Evolutionary conservation across 2,797 vertebrate species (phyloP), one percentile per base, ranked within the genome.

Genomic region (Enteromius treurensis): DNA sequence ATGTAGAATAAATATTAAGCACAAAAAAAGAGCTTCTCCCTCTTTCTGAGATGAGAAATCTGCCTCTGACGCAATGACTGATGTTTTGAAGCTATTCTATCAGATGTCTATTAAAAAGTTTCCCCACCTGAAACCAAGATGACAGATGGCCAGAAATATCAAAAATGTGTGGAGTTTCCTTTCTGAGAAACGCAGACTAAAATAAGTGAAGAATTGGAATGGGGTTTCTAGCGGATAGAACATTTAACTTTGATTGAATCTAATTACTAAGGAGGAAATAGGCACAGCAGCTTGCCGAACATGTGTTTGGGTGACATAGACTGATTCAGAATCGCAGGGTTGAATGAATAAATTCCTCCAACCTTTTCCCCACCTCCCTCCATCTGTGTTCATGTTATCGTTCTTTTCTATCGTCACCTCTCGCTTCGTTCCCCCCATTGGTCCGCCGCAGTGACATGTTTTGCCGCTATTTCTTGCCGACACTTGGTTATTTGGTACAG

Each of bases 401-500:
- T 77, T 51, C 15, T 78, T 70, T 51, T 83, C 77, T 68, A 26
- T 55, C 60, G 69, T 82, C 23, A 45, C 73, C 82, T 86, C 91
- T 84, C 83, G 87, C 87, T 85, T 88, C 88, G 88, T 77, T 78
- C 74, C 83, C 79, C 53, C 83, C 84, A 75, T 49, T 77, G 79
- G 79, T 81, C 40, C 29, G 60, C 71, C 91, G 91, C 91, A 89
- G 86, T 93, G 92, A 93, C 92, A 90, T 86, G 90, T 68, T 90
- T 91, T 88, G 88, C 92, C 84, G 90, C 93, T 93, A 93, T 93
- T 93, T 95, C 91, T 90, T 92, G 89, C 89, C 93, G 92, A 90
- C 92, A 89, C 90, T 91, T 73, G 92, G 90, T 93, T 92, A 94
- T 94, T 94, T 86, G 84, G 89, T 89, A 90, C 88, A 87, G 86